Percentiles rank a stretch among this genome's conserved stretches.
These are phyloP conservation scores for Tolmerus cingulatus DNA, from an alignment of 2,888 invertebrate species.

Conservation along the genomic window DNA sequence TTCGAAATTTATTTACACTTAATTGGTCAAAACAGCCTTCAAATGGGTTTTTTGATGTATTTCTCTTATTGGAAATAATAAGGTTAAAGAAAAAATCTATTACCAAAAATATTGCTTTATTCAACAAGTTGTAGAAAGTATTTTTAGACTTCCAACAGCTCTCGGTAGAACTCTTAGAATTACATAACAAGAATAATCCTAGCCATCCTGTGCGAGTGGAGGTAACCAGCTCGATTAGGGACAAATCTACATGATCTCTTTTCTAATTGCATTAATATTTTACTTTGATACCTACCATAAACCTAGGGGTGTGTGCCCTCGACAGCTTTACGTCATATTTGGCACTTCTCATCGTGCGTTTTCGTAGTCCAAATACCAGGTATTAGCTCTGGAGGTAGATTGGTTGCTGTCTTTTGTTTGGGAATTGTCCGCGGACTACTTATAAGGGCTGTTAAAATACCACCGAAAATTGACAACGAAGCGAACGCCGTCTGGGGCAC, in stretches of 20 bases:
- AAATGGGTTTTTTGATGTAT: too few species aligned
- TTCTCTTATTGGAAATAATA: too few species aligned
- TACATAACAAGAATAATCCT: constrained; percentile 17
- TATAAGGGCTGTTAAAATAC: constrained; percentile 58
- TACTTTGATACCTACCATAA: neutral
- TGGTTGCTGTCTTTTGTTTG: constrained; percentile 55
- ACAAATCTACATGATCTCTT: neutral
- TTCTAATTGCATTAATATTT: constrained; percentile 36
- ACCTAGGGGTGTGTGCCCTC: neutral
- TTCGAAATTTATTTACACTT: too few species aligned
- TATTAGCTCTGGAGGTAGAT: constrained; percentile 62
- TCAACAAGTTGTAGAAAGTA: constrained; percentile 18
- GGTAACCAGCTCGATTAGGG: neutral
- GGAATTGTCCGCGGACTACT: constrained; percentile 61
- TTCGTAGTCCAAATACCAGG: constrained; percentile 63
- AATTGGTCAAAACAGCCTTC: too few species aligned
- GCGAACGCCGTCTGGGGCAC: constrained; percentile 62
- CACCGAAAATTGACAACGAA: constrained; percentile 60
- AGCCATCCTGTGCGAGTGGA: neutral
- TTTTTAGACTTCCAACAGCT: constrained; percentile 20
- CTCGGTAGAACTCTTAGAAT: neutral
- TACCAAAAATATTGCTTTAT: constrained; percentile 32
- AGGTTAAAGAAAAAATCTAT: neutral
- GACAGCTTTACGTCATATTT: constrained; percentile 24
- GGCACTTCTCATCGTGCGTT: constrained; percentile 55